Base-by-base conservation (phyloP, 2,888 invertebrate species). In the Blastobasis lacticolella region DNA sequence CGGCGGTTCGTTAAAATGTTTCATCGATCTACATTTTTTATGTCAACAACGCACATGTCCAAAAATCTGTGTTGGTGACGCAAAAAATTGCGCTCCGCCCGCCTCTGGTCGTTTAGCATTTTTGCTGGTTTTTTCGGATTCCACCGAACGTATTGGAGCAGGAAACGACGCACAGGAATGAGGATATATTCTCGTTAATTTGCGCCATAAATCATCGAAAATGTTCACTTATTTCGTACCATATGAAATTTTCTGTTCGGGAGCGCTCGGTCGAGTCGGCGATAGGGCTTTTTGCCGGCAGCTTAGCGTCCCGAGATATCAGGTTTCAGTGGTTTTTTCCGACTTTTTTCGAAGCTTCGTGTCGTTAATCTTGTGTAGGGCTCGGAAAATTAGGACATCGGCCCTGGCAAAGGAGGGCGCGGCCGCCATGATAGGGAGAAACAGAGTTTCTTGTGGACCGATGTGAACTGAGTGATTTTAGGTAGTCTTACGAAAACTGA, bases 121-220 rank as follows among this genome's bases (percentile, higher is more conserved):
- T 83, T 75, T 71, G 75, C 67, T 36, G n/a, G 9, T 50, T 83
- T 80, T 81, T 75, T 67, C 57, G 57, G 61, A 66, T 69, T 70
- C 71, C 71, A 72, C 75, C 72, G 75, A 78, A 70, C 73, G 71
- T 71, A 68, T 66, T 88, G 85, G 85, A 78, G 85, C 88, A 88
- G 88, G 88, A 88, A 88, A 87, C 85, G 87, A 86, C 73, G 80
- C 67, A 71, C 68, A 68, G 83, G 88, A 88, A 88, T 88, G 88
- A 86, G 87, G 88, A 87, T 87, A 84, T 81, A 75, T 83, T 81
- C 87, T 85, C 82, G 87, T 87, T 88, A 88, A 88, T 88, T 87
- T 87, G 84, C 79, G 73, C 73, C 88, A 88, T 88, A 88, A 88
- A 88, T 88, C 88, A 88, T 86, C 85, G 81, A 74, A 75, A 83